A percentile compares a stretch with the other conserved stretches of the same genome.
phyloP scores from a whole-genome alignment of 2,113 vertebrate species.

The Cyphomyrus plagiostoma region DNA sequence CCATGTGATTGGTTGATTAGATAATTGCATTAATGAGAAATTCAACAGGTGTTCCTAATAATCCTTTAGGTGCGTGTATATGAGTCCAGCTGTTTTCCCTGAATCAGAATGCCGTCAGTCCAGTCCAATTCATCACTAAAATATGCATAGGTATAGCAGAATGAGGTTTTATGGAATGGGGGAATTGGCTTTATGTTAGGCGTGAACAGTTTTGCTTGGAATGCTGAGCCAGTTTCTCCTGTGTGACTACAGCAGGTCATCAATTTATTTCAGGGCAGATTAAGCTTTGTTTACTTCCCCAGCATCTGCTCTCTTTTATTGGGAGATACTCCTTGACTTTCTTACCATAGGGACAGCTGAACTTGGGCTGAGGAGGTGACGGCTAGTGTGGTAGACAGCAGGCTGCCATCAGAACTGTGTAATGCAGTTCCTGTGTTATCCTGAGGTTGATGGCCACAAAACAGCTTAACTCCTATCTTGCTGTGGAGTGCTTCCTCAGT shows the following conservation, averaged over 20 bases:
- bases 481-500: not conserved
- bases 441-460: not conserved
- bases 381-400: not conserved
- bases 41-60: too few relatives aligned
- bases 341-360: conserved; percentile 25
- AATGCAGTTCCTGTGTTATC: not conserved
- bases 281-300: conserved; percentile 36
- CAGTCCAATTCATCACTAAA: not conserved
- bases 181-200: not conserved
- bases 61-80: too few relatives aligned
- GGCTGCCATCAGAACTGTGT: not conserved
- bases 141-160: not conserved
- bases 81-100: not conserved
- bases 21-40: too few relatives aligned
- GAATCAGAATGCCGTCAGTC: not conserved
- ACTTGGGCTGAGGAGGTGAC: not conserved
- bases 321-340: conserved; percentile 29
- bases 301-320: conserved; percentile 38
- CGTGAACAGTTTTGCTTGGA: not conserved
- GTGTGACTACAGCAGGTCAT: conserved; percentile 23
- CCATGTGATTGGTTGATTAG: too few relatives aligned
- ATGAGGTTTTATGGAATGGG: not conserved
- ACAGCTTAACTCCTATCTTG: not conserved
- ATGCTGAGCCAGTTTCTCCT: conserved; percentile 19
- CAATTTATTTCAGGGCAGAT: conserved; percentile 34